Evolutionary conservation across 1,140 invertebrate species (phyloP).

Genomic region (Neotoxoptera formosana): DNA sequence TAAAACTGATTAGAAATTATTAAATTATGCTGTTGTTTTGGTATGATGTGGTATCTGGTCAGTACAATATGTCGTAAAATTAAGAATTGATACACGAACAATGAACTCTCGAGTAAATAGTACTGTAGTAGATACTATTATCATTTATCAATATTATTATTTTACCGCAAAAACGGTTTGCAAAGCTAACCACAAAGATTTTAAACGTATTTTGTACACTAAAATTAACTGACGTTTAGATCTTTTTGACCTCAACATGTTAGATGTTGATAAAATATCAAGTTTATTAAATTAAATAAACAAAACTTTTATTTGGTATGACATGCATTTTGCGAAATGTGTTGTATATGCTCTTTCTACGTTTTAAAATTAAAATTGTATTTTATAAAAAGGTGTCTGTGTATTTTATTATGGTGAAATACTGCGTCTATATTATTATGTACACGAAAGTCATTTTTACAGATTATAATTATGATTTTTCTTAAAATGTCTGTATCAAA

Average conservation of each 20-base stretch:
- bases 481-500: conserved; percentile 26
- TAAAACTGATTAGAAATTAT: too few species aligned
- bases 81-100: too few species aligned
- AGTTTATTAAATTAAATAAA: background rate
- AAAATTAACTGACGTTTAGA: background rate
- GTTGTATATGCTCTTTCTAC: conserved; percentile 27
- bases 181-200: too few species aligned
- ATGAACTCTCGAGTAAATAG: too few species aligned
- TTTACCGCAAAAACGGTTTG: too few species aligned
- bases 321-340: background rate
- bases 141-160: too few species aligned
- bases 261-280: conserved; percentile 19
- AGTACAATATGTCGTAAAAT: too few species aligned
- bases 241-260: background rate
- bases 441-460: background rate
- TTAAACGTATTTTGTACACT: too few species aligned
- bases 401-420: background rate
- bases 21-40: too few species aligned
- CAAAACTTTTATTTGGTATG: background rate
- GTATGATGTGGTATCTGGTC: too few species aligned
- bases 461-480: background rate
- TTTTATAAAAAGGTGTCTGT: background rate
- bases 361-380: conserved; percentile 18
- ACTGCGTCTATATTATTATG: background rate
- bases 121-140: too few species aligned